Evolutionary conservation across 2,797 vertebrate genomes (phyloP).

Genomic region (Zalophus californianus): DNA sequence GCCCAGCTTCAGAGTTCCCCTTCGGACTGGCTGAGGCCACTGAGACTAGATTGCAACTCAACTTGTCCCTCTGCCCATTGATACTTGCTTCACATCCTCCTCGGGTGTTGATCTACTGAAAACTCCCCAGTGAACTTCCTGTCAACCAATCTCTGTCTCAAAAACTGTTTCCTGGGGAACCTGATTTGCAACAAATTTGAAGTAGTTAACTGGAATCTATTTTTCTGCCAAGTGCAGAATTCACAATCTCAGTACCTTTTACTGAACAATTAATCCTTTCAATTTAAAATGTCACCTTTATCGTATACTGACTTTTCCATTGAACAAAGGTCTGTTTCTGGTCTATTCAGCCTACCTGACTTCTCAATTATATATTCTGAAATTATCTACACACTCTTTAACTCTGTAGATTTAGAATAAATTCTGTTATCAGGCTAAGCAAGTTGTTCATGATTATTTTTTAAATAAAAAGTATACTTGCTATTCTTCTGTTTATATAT

Average conservation of each 20-base stretch:
- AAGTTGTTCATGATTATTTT: neutral
- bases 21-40: neutral
- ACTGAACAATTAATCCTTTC: neutral
- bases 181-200: neutral
- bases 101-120: neutral
- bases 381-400: neutral
- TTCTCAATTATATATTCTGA: conserved; percentile 19
- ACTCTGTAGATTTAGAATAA: neutral
- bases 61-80: neutral
- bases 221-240: conserved; percentile 9
- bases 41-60: neutral
- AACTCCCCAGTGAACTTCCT: neutral
- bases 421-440: neutral
- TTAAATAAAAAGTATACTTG: neutral
- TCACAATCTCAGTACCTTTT: neutral
- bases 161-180: neutral
- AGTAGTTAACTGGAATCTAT: neutral
- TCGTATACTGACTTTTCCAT: neutral
- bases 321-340: neutral
- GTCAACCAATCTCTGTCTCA: neutral
- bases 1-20: neutral
- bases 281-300: conserved; percentile 18
- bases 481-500: neutral
- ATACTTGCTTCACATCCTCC: neutral
- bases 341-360: neutral